phyloP scores from a whole-genome alignment of 2,888 invertebrate species.

The Aspidiotus destructor region DNA sequence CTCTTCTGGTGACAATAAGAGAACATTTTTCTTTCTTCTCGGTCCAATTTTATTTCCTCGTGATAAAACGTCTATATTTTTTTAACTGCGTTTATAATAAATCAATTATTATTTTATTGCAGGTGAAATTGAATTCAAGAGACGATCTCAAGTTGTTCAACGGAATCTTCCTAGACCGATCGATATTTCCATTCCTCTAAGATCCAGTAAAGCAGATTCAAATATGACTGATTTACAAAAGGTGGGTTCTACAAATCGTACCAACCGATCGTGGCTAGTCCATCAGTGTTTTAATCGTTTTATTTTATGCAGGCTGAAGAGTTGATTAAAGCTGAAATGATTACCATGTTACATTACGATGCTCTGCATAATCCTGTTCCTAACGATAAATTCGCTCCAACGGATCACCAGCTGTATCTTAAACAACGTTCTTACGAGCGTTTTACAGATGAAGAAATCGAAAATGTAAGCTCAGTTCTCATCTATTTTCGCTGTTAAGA shows the following conservation, averaged over 20 bases:
- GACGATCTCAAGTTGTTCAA: slow-evolving; percentile 78
- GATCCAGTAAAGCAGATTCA: slow-evolving; percentile 64
- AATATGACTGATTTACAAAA: slow-evolving; percentile 77
- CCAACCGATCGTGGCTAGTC: not conserved
- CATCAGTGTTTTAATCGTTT: not conserved
- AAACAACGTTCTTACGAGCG: slow-evolving; percentile 78
- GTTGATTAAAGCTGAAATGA: slow-evolving; percentile 90
- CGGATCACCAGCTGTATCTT: slow-evolving; percentile 67
- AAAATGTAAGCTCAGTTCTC: slow-evolving; percentile 41
- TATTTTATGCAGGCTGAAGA: slow-evolving; percentile 66
- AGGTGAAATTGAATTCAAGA: slow-evolving; percentile 58
- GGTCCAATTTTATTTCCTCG: no score
- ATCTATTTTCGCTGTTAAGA: not conserved
- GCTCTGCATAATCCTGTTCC: slow-evolving; percentile 63
- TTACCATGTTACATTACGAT: slow-evolving; percentile 88
- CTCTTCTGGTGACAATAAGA: no score
- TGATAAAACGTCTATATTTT: no score
- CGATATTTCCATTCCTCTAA: slow-evolving; percentile 74
- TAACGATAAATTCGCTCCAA: slow-evolving; percentile 42
- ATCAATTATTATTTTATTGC: not conserved
- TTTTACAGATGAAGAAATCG: slow-evolving; percentile 57
- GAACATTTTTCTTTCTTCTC: no score
- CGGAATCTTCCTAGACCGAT: slow-evolving; percentile 70
- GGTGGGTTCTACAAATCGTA: slow-evolving; percentile 40
- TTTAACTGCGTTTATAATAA: no score